Conservation (phyloP, 2,888 invertebrate species). For the Sesamia inferens region DNA sequence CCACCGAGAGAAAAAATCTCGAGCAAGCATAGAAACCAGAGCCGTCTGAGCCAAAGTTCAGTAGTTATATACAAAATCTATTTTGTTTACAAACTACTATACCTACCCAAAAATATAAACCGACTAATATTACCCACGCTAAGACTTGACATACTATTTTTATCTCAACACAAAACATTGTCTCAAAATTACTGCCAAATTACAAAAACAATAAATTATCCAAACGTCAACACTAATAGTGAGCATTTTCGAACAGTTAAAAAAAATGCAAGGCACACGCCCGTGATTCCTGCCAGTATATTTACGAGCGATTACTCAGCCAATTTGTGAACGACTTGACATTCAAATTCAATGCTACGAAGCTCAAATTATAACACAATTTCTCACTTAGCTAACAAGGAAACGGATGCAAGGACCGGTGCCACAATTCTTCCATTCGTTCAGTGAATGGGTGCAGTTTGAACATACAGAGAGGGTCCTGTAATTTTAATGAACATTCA, state of each 20-base stretch:
- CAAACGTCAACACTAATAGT: conserved; percentile 32
- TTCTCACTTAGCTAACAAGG: conserved; percentile 76
- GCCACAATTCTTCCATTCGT: conserved; percentile 44
- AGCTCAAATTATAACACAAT: conserved; percentile 72
- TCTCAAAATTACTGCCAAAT: not conserved
- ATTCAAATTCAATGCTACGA: conserved; percentile 67
- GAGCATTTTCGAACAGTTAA: conserved; percentile 2
- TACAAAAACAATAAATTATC: not conserved
- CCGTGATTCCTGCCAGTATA: not conserved
- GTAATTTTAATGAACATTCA: not conserved
- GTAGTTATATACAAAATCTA: not conserved
- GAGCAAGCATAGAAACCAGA: not conserved
- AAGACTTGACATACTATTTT: not conserved
- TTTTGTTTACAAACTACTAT: not conserved
- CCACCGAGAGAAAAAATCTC: no score
- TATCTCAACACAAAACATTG: not conserved
- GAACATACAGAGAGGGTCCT: not conserved
- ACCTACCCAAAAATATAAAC: not conserved
- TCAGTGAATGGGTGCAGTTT: conserved; percentile 49
- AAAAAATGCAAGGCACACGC: conserved; percentile 1
- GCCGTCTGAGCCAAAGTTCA: not conserved
- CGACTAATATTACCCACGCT: no score
- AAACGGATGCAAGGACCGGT: conserved; percentile 59
- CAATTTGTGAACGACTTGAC: conserved; percentile 69
- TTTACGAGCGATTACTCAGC: conserved; percentile 57